Evolutionary conservation across 2,113 vertebrate species (phyloP).

Genomic region (Triplophysa tibetana): DNA sequence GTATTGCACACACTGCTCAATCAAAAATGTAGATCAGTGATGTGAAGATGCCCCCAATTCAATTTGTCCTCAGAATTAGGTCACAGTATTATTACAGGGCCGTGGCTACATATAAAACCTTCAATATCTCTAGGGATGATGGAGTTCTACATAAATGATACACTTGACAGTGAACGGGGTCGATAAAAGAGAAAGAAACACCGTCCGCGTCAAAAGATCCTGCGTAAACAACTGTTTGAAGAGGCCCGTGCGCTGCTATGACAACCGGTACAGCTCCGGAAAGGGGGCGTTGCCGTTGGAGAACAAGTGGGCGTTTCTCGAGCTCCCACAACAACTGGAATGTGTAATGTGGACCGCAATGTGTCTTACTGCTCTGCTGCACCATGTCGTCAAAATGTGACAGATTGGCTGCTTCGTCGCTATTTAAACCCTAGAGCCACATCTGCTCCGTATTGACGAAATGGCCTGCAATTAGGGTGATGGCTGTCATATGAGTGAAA

Average conservation of each 20-base stretch:
- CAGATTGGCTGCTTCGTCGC: no score
- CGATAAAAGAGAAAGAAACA: background rate
- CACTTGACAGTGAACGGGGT: background rate
- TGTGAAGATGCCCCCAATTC: conserved; percentile 10
- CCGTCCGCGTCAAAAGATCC: background rate
- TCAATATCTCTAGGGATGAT: conserved; percentile 22
- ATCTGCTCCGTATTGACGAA: background rate
- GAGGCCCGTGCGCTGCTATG: background rate
- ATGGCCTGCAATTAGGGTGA: background rate
- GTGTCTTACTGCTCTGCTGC: background rate
- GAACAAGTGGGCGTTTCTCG: conserved; percentile 8
- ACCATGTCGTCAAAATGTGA: background rate
- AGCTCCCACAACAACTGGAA: background rate
- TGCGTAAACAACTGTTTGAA: background rate
- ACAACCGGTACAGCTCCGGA: conserved; percentile 4
- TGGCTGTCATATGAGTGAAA: conserved; percentile 16
- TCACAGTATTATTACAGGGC: conserved; percentile 46
- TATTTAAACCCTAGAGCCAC: background rate
- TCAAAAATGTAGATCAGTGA: conserved; percentile 45
- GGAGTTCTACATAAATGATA: background rate
- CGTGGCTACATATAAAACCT: conserved; percentile 27
- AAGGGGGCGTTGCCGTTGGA: conserved; percentile 17
- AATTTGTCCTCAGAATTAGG: conserved; percentile 29
- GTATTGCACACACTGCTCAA: conserved; percentile 30
- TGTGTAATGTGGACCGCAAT: background rate